phyloP scores from a whole-genome alignment of 2,888 invertebrate genomes.

The Meteorus cinctellus region DNA sequence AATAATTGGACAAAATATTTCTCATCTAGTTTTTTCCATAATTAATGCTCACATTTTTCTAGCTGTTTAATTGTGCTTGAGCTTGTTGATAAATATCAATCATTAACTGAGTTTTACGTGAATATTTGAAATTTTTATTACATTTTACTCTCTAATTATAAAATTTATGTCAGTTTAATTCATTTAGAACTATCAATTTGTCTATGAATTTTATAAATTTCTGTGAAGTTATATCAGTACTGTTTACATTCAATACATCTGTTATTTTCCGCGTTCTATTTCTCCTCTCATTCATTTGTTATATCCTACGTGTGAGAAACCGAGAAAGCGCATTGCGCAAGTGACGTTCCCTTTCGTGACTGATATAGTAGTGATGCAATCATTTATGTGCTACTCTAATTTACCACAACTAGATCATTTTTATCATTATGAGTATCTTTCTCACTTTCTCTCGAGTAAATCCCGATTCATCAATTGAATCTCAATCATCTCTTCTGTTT shows the following conservation, averaged over 20 bases:
- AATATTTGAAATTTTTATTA: neutral
- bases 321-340: constrained; percentile 60
- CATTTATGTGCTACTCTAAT: constrained; percentile 19
- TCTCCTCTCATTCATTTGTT: constrained; percentile 6
- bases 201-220: neutral
- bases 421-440: constrained; percentile 10
- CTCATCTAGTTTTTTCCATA: constrained; percentile 1
- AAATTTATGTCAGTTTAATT: neutral
- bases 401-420: constrained; percentile 26
- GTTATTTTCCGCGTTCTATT: neutral
- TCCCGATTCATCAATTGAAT: neutral
- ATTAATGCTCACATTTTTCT: neutral
- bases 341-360: constrained; percentile 51
- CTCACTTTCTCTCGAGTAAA: neutral
- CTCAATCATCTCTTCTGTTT: too few relatives aligned
- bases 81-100: neutral
- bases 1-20: constrained; percentile 24
- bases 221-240: neutral
- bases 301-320: constrained; percentile 34
- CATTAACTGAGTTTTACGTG: neutral
- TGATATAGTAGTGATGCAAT: constrained; percentile 48
- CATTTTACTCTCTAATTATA: neutral
- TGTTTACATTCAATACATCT: neutral
- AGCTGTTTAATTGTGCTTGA: neutral
- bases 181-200: neutral